These are phyloP conservation scores for Ranitomeya imitator DNA, from an alignment of 2,113 vertebrate species.

Conservation along the genomic window DNA sequence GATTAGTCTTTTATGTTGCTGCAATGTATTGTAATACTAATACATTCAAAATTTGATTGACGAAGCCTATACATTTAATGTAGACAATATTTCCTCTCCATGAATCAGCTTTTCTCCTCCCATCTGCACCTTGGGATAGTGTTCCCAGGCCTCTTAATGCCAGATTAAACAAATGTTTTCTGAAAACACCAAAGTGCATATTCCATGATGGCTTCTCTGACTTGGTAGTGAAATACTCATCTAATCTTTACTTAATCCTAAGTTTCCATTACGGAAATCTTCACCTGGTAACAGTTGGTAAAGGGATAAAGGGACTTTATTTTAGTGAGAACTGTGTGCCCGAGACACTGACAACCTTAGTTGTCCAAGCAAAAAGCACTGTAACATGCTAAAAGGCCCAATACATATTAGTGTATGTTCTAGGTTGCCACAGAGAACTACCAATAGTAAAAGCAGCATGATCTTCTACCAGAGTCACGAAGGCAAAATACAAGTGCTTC, in stretches of 20 bases:
- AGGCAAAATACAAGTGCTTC: too few relatives aligned
- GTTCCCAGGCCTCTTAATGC: constrained; percentile 15
- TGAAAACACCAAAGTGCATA: constrained; percentile 9
- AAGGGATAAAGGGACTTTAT: constrained; percentile 16
- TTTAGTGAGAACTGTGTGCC: neutral
- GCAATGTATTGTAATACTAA: too few relatives aligned
- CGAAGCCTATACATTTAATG: neutral
- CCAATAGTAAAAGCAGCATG: too few relatives aligned
- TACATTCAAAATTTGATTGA: too few relatives aligned
- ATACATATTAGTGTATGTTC: neutral
- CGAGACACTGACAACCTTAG: neutral
- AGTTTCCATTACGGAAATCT: neutral
- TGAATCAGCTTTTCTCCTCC: neutral
- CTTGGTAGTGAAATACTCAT: neutral
- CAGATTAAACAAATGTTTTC: constrained; percentile 12
- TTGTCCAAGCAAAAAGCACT: neutral
- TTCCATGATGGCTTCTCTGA: neutral
- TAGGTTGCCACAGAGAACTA: too few relatives aligned
- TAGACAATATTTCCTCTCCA: neutral
- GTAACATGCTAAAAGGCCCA: neutral
- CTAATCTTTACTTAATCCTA: neutral
- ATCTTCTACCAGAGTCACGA: too few relatives aligned
- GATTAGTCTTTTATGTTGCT: too few relatives aligned
- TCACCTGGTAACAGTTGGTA: constrained; percentile 32
- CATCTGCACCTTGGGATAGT: constrained; percentile 3